Evolutionary conservation across 2,797 vertebrate genomes (phyloP), one percentile per base, ranked within the genome.

Genomic region (Triplophysa bombifrons): DNA sequence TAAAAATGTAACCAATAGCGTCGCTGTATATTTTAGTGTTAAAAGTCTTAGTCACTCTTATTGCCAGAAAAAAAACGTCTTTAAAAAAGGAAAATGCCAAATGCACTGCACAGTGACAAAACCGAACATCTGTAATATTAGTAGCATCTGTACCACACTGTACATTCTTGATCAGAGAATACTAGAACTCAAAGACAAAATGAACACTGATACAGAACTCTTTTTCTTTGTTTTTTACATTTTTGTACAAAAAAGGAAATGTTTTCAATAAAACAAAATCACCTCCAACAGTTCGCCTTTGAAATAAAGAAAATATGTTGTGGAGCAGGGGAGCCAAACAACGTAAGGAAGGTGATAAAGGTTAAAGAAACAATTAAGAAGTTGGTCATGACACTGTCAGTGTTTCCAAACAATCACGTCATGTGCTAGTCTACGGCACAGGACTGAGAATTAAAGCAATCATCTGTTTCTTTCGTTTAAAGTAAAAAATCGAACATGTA

Each of bases 121-220:
- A 78, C 75, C 76, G 51, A 76, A 82, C 72, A 61, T 34, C 58
- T 22, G 68, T 19, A 58, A 71, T 38, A 64, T 50, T 7, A 14
- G 64, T 56, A 72, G 76, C 55, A 78, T 84, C 83, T 74, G 77
- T 64, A 80, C 56, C 78, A 65, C 60, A 60, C 76, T 79, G 58
- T 79, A 79, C 76, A 79, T 65, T 79, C 76, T 48, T 72, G 30
- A 78, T 51, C 55, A 88, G 74, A 87, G 74, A 86, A 88, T 87
- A 90, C 86, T 89, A 78, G 51, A 83, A 86, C 88, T 86, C 86
- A 89, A 88, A 80, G 79, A 87, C 83, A 85, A 87, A 88, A 89
- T 85, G 84, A 90, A 92, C 85, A 85, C 86, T 86, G 90, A 88
- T 88, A 58, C 44, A 77, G 53, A 78, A 82, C 81, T 80, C 86